A percentile compares a stretch with the other conserved stretches of the same genome.
Conservation (phyloP, 2,797 vertebrate genomes). For the Microctenopoma stevenorrisi region DNA sequence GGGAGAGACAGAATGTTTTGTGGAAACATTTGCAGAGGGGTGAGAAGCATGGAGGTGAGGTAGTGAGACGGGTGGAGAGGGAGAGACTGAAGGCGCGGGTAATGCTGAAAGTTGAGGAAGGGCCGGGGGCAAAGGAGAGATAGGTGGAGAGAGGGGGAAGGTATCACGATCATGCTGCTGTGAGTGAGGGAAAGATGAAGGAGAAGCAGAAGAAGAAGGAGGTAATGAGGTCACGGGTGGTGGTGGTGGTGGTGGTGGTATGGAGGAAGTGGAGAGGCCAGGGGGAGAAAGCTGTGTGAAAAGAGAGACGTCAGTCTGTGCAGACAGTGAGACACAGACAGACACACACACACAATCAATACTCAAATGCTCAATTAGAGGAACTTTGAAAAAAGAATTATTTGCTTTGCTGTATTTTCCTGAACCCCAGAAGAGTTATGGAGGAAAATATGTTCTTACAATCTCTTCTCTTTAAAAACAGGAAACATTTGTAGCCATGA, state of each 20-base stretch:
- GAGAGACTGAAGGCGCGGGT: slow-evolving; percentile 38
- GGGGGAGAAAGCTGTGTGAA: slow-evolving; percentile 60
- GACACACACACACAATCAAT: slow-evolving; percentile 23
- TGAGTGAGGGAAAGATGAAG: slow-evolving; percentile 30
- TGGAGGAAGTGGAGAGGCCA: slow-evolving; percentile 32
- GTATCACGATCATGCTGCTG: slow-evolving; percentile 29
- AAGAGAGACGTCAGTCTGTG: slow-evolving; percentile 62
- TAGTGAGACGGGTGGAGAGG: slow-evolving; percentile 40
- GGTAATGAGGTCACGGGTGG: slow-evolving; percentile 25
- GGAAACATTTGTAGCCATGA: neutral
- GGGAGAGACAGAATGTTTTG: slow-evolving; percentile 30
- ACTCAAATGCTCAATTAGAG: slow-evolving; percentile 25
- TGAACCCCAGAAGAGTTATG: slow-evolving; percentile 28
- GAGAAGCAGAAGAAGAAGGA: slow-evolving; percentile 2
- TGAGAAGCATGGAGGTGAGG: slow-evolving; percentile 29
- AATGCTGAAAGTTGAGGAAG: slow-evolving; percentile 66
- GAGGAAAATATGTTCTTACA: slow-evolving; percentile 27
- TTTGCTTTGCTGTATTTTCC: neutral
- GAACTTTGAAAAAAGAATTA: neutral
- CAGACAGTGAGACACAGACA: slow-evolving; percentile 56
- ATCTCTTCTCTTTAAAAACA: neutral
- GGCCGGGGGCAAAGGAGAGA: slow-evolving; percentile 55
- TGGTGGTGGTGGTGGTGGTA: slow-evolving; percentile 7
- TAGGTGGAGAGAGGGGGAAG: slow-evolving; percentile 26
- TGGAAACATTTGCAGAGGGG: slow-evolving; percentile 10